Conservation (phyloP, 2,797 vertebrate species). For the Spondyliosoma cantharus region DNA sequence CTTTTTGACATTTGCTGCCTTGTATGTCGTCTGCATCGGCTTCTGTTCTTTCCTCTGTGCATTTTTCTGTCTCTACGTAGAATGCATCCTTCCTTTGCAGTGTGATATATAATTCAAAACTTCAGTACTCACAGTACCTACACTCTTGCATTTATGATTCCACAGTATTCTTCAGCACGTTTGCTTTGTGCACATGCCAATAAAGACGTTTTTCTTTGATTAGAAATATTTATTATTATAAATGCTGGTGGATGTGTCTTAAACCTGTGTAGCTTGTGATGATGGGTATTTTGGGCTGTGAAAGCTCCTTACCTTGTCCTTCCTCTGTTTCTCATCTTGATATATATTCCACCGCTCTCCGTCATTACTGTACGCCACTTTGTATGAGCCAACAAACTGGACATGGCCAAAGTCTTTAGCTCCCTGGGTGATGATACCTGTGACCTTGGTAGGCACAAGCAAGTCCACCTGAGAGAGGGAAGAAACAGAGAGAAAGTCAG, state of each 20-base stretch:
- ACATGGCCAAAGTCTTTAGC: constrained; percentile 99
- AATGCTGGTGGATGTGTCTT: background rate
- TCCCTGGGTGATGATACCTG: constrained; percentile 98
- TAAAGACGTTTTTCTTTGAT: background rate
- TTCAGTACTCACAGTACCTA: constrained; percentile 13
- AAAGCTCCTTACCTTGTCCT: constrained; percentile 91
- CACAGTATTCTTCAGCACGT: constrained; percentile 5
- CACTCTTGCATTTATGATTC: constrained; percentile 27
- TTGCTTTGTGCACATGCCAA: background rate
- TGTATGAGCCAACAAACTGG: constrained; percentile 98
- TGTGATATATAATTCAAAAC: constrained; percentile 63
- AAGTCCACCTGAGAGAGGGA: constrained; percentile 88
- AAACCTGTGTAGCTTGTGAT: background rate
- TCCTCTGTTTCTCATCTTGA: constrained; percentile 97
- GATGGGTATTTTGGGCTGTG: background rate
- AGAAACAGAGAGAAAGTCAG: constrained; percentile 14
- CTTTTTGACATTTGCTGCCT: constrained; percentile 35
- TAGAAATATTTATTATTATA: background rate
- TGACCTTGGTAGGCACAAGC: constrained; percentile 94
- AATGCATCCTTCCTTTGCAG: constrained; percentile 23
- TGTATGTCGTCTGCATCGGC: constrained; percentile 23
- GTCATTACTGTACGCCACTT: constrained; percentile 95
- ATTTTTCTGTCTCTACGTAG: constrained; percentile 33
- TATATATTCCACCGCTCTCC: constrained; percentile 94
- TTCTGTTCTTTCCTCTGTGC: constrained; percentile 24